Evolutionary conservation across 2,797 vertebrate genomes (phyloP), one percentile per base, ranked within the genome.

Genomic region (Melanotaenia maccullochi): DNA sequence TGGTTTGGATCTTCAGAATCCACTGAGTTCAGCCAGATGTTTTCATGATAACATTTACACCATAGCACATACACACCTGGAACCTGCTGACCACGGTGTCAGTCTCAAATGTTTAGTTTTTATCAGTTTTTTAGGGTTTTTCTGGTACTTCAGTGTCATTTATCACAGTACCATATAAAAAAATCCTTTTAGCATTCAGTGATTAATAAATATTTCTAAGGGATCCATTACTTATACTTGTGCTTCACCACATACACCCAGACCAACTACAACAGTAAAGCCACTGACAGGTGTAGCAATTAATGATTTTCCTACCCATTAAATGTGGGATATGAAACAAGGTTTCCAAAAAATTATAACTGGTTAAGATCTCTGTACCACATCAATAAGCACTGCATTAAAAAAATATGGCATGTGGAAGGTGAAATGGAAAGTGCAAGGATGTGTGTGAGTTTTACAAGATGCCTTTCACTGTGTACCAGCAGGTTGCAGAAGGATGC

Each of bases 11-110:
- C 56, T 56, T 65, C 7, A n/a, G 40, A 78, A 73, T 64, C 73
- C 68, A 52, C 13, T 1, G 2, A 84, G 87, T 89, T 89, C 87
- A 92, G 13, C 60, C 44, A 33, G 42, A 87, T 85, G 83, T 79
- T 87, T 73, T 76, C 40, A 64, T 83, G 84, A 89, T 89, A 88
- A 84, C 72, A 81, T 79, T 79, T 72, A 8, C 63, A 60, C 59
- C 54, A 52, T 61, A 69, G 54, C 60, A 67, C 71, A 71, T 73
- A 73, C 52, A 70, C 68, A 80, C 68, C 54, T 74, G 73, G 74
- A 68, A 66, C 42, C 16, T 47, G 5, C 18, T 49, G 38, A 40
- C 35, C 22, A 12, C 30, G 66, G 63, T 28, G 56, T 65, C 78
- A 60, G 3, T 32, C 49, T 32, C 54, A 57, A n/a, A 13, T 20